Conservation (phyloP, 2,113 vertebrate genomes). For the Gallinago undulata region DNA sequence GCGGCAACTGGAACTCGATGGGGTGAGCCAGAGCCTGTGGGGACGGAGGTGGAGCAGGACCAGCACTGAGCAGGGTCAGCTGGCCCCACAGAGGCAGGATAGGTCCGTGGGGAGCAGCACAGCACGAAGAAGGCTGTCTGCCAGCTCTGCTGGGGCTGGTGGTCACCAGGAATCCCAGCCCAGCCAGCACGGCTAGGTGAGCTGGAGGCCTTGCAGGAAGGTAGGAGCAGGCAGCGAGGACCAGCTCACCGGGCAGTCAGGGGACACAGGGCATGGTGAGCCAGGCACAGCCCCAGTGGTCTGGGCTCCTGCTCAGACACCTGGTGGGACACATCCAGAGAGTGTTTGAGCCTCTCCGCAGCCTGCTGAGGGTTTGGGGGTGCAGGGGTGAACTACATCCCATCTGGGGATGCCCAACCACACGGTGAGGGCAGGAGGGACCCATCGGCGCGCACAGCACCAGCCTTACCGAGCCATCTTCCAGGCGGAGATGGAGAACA, state of each 20-base stretch:
- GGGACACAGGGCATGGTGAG: accelerated
- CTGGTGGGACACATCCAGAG: accelerated
- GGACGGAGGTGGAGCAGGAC: neutral
- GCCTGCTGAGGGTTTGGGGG: neutral
- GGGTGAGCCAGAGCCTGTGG: constrained; percentile 57
- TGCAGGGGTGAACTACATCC: neutral
- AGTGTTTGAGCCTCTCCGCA: neutral
- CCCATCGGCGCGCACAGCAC: neutral
- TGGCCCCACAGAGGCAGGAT: neutral
- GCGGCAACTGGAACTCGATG: constrained; percentile 61
- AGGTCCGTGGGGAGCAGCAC: neutral
- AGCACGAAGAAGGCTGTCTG: neutral
- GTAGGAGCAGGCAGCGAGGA: neutral
- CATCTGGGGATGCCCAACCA: accelerated
- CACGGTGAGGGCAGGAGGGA: accelerated
- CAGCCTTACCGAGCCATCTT: constrained; percentile 71
- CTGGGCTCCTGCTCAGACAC: neutral
- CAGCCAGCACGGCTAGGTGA: accelerated
- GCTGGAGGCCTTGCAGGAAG: neutral
- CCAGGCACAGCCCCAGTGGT: accelerated
- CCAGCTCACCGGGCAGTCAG: neutral
- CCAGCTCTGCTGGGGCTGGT: neutral
- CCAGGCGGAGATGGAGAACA: constrained; percentile 66
- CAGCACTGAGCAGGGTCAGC: accelerated
- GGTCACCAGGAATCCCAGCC: neutral